A percentile compares a stretch with the other conserved stretches of the same genome.
Evolutionary conservation across 2,113 vertebrate species (phyloP).

Genomic region (Triplophysa siluroides): DNA sequence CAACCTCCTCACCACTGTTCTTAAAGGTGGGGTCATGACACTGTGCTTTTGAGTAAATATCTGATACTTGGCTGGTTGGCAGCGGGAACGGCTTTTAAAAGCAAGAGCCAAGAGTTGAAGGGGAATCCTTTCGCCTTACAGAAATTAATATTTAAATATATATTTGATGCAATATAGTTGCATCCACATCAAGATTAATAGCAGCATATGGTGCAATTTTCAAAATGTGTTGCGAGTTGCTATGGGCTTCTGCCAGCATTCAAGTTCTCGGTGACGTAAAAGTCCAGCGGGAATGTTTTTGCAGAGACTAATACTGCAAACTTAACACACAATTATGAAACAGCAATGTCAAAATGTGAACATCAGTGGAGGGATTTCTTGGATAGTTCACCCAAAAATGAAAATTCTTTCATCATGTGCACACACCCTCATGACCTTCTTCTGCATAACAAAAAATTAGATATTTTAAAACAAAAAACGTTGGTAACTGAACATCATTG

Average conservation of each 20-base stretch:
- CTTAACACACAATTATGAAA: neutral
- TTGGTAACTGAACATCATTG: no score
- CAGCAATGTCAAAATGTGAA: neutral
- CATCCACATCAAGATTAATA: neutral
- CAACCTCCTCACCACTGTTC: slow-evolving; percentile 31
- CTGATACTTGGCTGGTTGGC: neutral
- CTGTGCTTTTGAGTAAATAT: slow-evolving; percentile 25
- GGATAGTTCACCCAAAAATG: no score
- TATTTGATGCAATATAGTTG: neutral
- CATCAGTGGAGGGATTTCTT: no score
- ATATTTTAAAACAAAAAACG: no score
- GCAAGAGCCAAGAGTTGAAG: slow-evolving; percentile 5
- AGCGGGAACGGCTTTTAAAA: slow-evolving; percentile 19
- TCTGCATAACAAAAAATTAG: no score
- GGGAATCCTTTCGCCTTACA: neutral
- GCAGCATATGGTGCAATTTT: neutral
- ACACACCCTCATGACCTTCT: no score
- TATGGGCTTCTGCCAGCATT: neutral
- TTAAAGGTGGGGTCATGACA: slow-evolving; percentile 55
- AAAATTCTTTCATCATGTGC: no score
- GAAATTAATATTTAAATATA: slow-evolving; percentile 17
- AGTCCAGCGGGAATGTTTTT: neutral
- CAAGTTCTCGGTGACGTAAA: neutral
- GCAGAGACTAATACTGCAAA: neutral
- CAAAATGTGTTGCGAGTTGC: neutral